phyloP scores from a whole-genome alignment of 2,113 vertebrate genomes.

The Rhipidura dahli region DNA sequence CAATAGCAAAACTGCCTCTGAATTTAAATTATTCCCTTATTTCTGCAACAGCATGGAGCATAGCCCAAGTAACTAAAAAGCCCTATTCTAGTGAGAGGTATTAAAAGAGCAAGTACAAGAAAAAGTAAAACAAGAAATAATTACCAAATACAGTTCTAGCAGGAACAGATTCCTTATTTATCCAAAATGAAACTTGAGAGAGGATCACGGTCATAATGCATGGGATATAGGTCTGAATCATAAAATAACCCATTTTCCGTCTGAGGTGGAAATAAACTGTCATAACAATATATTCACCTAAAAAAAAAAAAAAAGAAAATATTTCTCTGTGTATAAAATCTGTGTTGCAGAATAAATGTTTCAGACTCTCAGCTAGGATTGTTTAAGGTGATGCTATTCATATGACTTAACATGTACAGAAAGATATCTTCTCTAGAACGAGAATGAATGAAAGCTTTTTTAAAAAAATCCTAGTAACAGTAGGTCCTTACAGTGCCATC shows the following conservation, averaged over 20 bases:
- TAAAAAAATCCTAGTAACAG: background rate
- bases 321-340: background rate
- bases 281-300: slow-evolving; percentile 99
- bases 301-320: slow-evolving; percentile 46
- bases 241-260: slow-evolving; percentile 99
- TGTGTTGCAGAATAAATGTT: background rate
- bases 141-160: slow-evolving; percentile 97
- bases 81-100: background rate
- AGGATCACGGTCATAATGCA: slow-evolving; percentile 99
- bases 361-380: background rate
- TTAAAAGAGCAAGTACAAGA: background rate
- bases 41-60: background rate
- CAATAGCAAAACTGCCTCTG: background rate
- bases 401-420: background rate
- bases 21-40: background rate
- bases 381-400: background rate
- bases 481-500: background rate
- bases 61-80: background rate
- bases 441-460: background rate
- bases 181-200: slow-evolving; percentile 99
- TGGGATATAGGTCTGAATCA: slow-evolving; percentile 99
- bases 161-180: slow-evolving; percentile 98
- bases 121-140: slow-evolving; percentile 42
- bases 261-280: slow-evolving; percentile 95
- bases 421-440: background rate